Conservation (phyloP, 2,113 vertebrate species). For the Silurus asotus region DNA sequence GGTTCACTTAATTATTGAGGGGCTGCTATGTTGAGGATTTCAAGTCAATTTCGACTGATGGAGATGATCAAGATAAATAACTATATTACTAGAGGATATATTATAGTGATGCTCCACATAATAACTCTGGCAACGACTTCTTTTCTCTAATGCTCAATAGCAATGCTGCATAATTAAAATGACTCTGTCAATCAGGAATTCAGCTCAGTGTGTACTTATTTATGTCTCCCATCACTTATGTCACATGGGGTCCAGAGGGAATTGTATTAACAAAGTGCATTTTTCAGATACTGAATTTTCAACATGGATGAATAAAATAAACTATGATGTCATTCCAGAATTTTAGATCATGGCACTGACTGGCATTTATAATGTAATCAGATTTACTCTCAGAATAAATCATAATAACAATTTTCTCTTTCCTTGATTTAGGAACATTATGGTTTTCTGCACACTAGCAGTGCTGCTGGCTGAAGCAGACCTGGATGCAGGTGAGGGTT, state of each 20-base stretch:
- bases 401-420: not conserved
- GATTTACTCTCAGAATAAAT: not conserved
- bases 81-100: not conserved
- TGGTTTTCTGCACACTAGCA: constrained; percentile 64
- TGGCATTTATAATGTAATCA: not conserved
- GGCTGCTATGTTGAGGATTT: not conserved
- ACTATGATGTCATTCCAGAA: not conserved
- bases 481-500: constrained; percentile 56
- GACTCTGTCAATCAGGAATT: not conserved
- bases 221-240: not conserved
- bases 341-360: not conserved
- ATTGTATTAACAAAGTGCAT: not conserved
- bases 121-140: not conserved
- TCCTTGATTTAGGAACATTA: constrained; percentile 59
- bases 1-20: not conserved
- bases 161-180: not conserved
- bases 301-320: not conserved
- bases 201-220: not conserved
- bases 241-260: not conserved
- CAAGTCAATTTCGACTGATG: not conserved
- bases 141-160: not conserved
- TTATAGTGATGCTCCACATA: not conserved
- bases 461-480: constrained; percentile 66
- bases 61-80: not conserved
- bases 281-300: not conserved